Conservation (phyloP, 1,140 invertebrate genomes). For the Habropoda laboriosa region DNA sequence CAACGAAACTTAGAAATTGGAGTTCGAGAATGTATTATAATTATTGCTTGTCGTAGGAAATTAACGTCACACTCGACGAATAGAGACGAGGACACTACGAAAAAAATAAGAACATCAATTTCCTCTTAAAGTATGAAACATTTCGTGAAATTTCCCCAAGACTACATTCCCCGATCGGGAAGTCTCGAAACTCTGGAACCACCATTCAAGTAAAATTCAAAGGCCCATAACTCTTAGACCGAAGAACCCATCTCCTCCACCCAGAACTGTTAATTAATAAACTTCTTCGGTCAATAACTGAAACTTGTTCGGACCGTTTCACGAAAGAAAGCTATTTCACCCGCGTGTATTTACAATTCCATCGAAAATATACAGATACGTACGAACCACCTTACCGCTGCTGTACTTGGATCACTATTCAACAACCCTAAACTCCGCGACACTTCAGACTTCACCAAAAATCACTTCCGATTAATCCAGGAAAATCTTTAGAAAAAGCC, state of each 20-base stretch:
- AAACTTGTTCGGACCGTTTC: neutral
- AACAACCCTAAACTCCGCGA: no score
- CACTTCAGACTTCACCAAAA: no score
- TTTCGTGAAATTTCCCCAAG: neutral
- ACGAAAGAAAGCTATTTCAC: neutral
- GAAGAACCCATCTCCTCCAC: no score
- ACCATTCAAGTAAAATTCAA: neutral
- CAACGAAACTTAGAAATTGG: no score
- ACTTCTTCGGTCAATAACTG: neutral
- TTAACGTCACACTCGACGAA: neutral
- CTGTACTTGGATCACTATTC: no score
- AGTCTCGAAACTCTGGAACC: neutral
- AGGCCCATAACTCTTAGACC: neutral
- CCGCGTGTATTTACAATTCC: neutral
- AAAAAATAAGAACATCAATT: neutral
- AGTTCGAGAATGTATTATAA: no score
- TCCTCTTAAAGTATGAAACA: neutral
- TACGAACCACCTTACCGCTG: no score
- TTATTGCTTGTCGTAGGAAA: no score
- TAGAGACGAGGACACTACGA: no score
- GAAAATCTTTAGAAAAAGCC: no score
- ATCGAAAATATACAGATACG: neutral
- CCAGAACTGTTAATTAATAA: conserved; percentile 13
- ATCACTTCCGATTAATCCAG: no score
- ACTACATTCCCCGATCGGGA: neutral